phyloP scores from a whole-genome alignment of 2,113 vertebrate genomes.

The Chamaetylas fuelleborni region DNA sequence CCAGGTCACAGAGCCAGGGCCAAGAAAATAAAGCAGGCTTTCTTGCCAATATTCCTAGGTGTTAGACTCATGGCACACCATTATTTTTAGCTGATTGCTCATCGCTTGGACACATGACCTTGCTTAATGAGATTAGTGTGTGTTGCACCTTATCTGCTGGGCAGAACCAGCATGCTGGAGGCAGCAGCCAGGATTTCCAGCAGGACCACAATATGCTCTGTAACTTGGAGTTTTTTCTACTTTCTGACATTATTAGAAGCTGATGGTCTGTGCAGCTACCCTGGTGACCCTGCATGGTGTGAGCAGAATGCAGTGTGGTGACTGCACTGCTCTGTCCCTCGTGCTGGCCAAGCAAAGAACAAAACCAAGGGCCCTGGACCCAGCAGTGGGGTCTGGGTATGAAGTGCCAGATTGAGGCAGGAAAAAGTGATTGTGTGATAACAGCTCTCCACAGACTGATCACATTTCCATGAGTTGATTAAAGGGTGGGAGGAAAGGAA shows the following conservation, averaged over 20 bases:
- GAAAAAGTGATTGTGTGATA: not conserved
- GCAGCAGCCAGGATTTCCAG: not conserved
- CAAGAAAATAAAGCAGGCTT: slow-evolving; percentile 17
- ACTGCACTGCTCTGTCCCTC: not conserved
- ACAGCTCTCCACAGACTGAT: not conserved
- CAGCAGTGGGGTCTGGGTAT: not conserved
- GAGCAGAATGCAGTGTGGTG: fast-evolving
- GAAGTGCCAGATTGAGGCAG: not conserved
- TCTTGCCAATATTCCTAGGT: slow-evolving; percentile 41
- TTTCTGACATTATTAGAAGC: not conserved
- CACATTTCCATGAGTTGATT: not conserved
- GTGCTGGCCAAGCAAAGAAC: not conserved
- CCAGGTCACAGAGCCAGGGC: slow-evolving; percentile 41
- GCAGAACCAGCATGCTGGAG: not conserved
- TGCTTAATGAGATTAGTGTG: slow-evolving; percentile 10
- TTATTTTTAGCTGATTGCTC: slow-evolving; percentile 64
- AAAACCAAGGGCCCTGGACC: not conserved
- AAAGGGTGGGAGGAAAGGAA: not conserved
- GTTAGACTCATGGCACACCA: slow-evolving; percentile 27
- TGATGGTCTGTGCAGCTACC: not conserved
- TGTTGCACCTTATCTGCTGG: not conserved
- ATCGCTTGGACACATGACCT: slow-evolving; percentile 24
- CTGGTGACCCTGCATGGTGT: not conserved
- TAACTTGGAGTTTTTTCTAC: not conserved
- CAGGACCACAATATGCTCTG: not conserved